These are phyloP conservation scores for Drosophila nikananu DNA, from an alignment of 1,140 invertebrate species.

Conservation along the genomic window DNA sequence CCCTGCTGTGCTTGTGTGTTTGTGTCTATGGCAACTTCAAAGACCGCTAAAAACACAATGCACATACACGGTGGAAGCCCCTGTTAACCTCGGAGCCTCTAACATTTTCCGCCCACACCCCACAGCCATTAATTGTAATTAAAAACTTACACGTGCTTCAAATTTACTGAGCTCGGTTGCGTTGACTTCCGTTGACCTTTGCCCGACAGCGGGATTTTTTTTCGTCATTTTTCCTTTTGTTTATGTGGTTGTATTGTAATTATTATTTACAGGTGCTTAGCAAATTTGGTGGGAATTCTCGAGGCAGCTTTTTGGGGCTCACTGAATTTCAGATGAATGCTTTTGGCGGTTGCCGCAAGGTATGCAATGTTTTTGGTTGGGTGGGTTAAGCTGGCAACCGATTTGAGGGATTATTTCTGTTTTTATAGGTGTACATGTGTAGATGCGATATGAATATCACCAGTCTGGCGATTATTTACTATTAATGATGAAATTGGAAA, in stretches of 20 bases:
- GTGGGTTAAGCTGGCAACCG: background rate
- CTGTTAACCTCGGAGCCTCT: conserved; percentile 3
- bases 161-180: conserved; percentile 45
- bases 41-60: conserved; percentile 51
- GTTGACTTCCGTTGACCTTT: conserved; percentile 56
- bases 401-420: conserved; percentile 3
- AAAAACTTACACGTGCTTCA: conserved; percentile 78
- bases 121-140: conserved; percentile 69
- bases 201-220: conserved; percentile 20
- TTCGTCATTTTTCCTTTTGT: conserved; percentile 14
- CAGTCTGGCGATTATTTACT: background rate
- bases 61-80: conserved; percentile 7
- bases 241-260: conserved; percentile 55
- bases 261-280: conserved; percentile 63
- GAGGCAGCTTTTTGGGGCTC: conserved; percentile 23
- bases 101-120: background rate
- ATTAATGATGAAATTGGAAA: background rate
- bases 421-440: background rate
- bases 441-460: background rate
- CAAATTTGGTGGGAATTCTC: conserved; percentile 30
- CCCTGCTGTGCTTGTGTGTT: conserved; percentile 16
- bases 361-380: conserved; percentile 31
- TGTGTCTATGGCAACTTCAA: conserved; percentile 54
- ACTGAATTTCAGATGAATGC: conserved; percentile 2
- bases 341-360: conserved; percentile 31